These are phyloP conservation scores for Drosophila parthenogenetica DNA, from an alignment of 2,888 invertebrate genomes.

Conservation along the genomic window DNA sequence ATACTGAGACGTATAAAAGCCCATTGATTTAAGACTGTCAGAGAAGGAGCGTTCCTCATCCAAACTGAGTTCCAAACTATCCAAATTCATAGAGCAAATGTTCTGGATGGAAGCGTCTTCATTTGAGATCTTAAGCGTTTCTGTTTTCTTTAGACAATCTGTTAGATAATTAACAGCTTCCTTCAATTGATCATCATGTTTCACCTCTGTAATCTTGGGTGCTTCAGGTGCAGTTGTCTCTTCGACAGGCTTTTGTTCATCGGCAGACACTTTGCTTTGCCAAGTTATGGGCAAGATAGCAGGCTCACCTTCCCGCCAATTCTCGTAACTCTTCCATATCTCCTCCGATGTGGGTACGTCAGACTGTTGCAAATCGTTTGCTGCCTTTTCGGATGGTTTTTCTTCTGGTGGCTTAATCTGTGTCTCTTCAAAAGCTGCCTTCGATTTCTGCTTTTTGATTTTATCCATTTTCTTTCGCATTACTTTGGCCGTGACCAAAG, in stretches of 20 bases:
- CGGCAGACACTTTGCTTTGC: background rate
- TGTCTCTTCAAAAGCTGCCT: background rate
- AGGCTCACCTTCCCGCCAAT: background rate
- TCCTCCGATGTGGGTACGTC: constrained; percentile 35
- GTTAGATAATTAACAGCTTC: background rate
- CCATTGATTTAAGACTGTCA: constrained; percentile 23
- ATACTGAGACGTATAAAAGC: constrained; percentile 11
- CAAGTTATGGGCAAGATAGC: constrained; percentile 31
- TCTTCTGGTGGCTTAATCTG: background rate
- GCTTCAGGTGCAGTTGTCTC: background rate
- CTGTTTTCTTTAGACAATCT: fast-evolving
- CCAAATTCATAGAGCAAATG: background rate
- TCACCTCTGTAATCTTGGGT: background rate
- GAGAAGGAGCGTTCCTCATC: constrained; percentile 28
- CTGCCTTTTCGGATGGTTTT: background rate
- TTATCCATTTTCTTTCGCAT: background rate
- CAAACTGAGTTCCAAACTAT: constrained; percentile 4
- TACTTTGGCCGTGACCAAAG: background rate
- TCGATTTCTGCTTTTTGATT: background rate
- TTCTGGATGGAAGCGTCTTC: no score
- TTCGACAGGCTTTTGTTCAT: background rate
- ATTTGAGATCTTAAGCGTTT: background rate
- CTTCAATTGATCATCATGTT: background rate
- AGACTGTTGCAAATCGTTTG: background rate
- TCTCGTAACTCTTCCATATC: constrained; percentile 22